Base-by-base conservation (phyloP, 2,888 invertebrate genomes). In the Thymelicus lineola region DNA sequence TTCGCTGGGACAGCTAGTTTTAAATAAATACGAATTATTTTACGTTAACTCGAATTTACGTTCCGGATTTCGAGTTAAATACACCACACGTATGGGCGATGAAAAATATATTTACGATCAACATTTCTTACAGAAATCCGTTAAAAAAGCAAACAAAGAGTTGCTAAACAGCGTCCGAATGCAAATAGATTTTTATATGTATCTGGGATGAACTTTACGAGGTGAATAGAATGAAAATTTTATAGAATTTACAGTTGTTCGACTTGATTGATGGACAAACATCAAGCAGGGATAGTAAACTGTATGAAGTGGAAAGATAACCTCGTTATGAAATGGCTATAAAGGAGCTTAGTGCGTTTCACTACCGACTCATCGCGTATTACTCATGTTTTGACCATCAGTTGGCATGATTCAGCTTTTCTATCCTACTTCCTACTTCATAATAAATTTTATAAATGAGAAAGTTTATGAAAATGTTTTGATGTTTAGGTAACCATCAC, bases 151-250 rank as follows among this genome's bases (percentile, higher is more conserved):
- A 42, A 42, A 42, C 12, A 42, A 42, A 12, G 42, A 10, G 42
- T 42, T 4, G 10, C 4, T 10, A 12, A 42, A 42, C 42, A 42
- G 12, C 42, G 46, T 5, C 7, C 6, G 17, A 17, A 17, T 50
- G 50, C 50, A 50, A 50, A 50, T 50, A 50, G 17, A 50, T 50
- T 15, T 50, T 50, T 50, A 17, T 50, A 50, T 50, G 15, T 15
- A 15, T 50, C 50, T 50, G 50, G 15, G 28, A 28, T 55, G 14
- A 55, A 35, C 1, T 55, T 55, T 55, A 55, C 55, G 55, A 55
- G 53, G 17, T 17, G 14, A 35, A 35, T 6, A 14, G 7, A 14
- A 35, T 35, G 55, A 55, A 55, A 55, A 35, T 55, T 55, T 55
- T 55, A 55, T 55, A 4, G 55, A 35, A 55, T 55, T 35, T 14